Evolutionary conservation across 1,140 invertebrate species (phyloP), one percentile per base, ranked within the genome.

Genomic region (Tetranychus urticae): DNA sequence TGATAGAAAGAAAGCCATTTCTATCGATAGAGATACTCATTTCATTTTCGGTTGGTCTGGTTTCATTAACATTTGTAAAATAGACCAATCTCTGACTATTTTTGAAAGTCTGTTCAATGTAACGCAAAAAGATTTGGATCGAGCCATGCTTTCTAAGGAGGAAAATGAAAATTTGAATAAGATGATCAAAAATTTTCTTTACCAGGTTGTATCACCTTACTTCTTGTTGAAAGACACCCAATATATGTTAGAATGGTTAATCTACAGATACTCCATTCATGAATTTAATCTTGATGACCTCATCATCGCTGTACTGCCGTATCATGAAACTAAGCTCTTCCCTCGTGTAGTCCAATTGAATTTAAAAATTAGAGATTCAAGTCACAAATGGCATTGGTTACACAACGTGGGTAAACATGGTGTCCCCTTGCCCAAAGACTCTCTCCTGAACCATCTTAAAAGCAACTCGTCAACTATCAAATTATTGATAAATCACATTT

Each of bases 191-290:
- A 80, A 82, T 62, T 94, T 93, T 74, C 70, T 94, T 0, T 70
- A 83, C 46, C 8, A 48, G 23, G 72, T 82, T 46, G 65, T 92
- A 10, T 87, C 88, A 1, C 90, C 90, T 5, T 93, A 90, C 71
- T 82, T 94, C 67, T 71, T 88, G 45, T 70, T 90, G 0, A 83
- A 82, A 69, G 79, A 84, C 13, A 78, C 88, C 10, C 86, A 92
- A 61, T 86, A 92, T 77, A 81, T 85, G 33, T 71, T 96, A 35
- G 92, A 96, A 77, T 96, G 90, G 91, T 75, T 97, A 2, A 80
- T 94, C 56, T 78, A 84, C 63, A 76, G 77, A 76, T 79, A 70
- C 71, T 80, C 83, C 56, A 83, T 96, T 63, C 85, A 96, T 68
- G 75, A 84, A 57, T 94, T 83, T 69, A 94, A 94, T 69, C 78